Base-by-base conservation (phyloP, 2,888 invertebrate genomes). In the Sphaeridia pumilis region DNA sequence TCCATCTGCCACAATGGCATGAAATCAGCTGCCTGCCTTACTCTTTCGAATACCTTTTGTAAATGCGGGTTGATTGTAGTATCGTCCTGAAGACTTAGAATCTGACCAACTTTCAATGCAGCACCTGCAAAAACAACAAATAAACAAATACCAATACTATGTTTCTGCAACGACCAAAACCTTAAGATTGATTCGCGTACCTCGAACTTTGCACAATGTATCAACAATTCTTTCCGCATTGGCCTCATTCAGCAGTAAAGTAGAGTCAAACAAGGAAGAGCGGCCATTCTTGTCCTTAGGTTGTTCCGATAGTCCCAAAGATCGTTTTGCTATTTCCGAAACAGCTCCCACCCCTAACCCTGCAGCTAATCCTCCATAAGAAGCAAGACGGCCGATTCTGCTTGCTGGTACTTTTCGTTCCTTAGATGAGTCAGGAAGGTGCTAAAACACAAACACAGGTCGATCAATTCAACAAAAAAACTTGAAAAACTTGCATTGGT, bases 1-100 rank as follows among this genome's bases (percentile, higher is more conserved):
- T 89, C 82, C 57, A 95, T 85, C 74, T 98, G 98, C 84, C 87
- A 88, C 25, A 78, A 75, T 0, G 98, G 98, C 98, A 98, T 99
- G 69, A 95, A 98, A 74, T 98, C 98, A 0, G 98, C 98, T 22
- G 93, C 89, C 71, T 97, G 93, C 2, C 98, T 78, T 1, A 99
- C 98, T 53, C 97, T 76, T 70, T 98, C 94, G 70, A 99, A 89
- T 20, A 95, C 88, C 66, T 82, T 81, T 66, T 90, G 87, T 57
- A 98, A 70, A 67, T 92, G 83, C 0, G 95, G 92, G 60, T 86
- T 88, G 38, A 98, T 85, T 46, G 94, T 74, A 1, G 82, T 78
- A 58, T 87, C 87, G 70, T 97, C 95, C 73, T 98, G 98, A 65
- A 98, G 87, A 68, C 95, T 95, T 1, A 98, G 73, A 68, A 99